Evolutionary conservation across 2,797 vertebrate species (phyloP).

Genomic region (Xenentodon cancila): DNA sequence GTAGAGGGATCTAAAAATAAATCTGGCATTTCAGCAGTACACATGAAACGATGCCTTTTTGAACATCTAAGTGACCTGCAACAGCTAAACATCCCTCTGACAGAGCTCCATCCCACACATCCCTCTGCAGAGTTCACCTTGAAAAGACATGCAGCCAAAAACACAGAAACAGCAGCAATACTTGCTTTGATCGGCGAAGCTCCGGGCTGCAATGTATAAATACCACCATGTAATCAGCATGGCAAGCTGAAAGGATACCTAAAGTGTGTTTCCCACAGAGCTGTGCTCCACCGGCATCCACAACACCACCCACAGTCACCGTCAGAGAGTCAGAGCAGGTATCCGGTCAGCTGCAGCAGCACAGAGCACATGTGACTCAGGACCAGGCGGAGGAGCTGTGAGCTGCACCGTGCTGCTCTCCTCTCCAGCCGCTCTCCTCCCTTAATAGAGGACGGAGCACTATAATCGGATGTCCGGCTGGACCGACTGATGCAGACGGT

Average conservation of each 20-base stretch:
- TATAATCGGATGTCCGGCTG: slow-evolving; percentile 66
- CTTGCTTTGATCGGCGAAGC: slow-evolving; percentile 79
- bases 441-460: slow-evolving; percentile 32
- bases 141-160: slow-evolving; percentile 43
- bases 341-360: slow-evolving; percentile 46
- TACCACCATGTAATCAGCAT: slow-evolving; percentile 83
- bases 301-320: slow-evolving; percentile 37
- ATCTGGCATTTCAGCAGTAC: slow-evolving; percentile 19
- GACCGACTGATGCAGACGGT: slow-evolving; percentile 57
- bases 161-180: slow-evolving; percentile 58
- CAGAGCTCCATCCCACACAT: slow-evolving; percentile 12
- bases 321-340: slow-evolving; percentile 36
- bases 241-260: slow-evolving; percentile 53
- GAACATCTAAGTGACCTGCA: slow-evolving; percentile 11
- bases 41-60: neutral
- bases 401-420: slow-evolving; percentile 28
- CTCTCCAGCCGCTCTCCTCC: slow-evolving; percentile 37
- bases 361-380: slow-evolving; percentile 68
- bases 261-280: slow-evolving; percentile 38
- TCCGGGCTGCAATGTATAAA: slow-evolving; percentile 79
- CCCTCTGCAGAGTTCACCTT: slow-evolving; percentile 59
- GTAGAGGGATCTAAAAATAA: slow-evolving; percentile 25
- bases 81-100: neutral
- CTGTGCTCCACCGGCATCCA: slow-evolving; percentile 47
- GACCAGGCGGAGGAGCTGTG: slow-evolving; percentile 28